Evolutionary conservation across 2,888 invertebrate genomes (phyloP), one percentile per base, ranked within the genome.

Genomic region (Lepidonotus clava): DNA sequence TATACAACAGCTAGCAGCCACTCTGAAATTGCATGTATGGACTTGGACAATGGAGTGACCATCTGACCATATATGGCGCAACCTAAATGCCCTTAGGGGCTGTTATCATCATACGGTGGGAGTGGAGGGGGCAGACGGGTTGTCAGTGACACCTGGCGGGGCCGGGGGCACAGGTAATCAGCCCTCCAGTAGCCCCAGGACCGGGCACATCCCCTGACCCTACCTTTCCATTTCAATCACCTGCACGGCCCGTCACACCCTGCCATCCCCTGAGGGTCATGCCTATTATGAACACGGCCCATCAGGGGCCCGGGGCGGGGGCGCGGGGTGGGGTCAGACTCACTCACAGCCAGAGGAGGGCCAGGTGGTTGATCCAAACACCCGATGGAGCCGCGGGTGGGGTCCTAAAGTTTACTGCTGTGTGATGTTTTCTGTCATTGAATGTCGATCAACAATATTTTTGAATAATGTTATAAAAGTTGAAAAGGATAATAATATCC

Each of bases 151-250:
- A 76, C 76, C 76, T 76, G 76, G 76, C 38, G n/a, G 28, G 11
- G 38, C 76, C 36, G 38, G 40, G 28, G 76, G 76, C 76, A 36
- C 40, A 76, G 40, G 38, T 76, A 76, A 76, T 76, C 76, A 76
- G 28, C 76, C 76, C 38, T 36, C 76, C 21, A 38, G 36, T 36
- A 40, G 18, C 76, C 76, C 24, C 76, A 40, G 76, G 76, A n/a
- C 21, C n/a, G 38, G 38, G 76, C 38, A 36, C 38, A 8, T 14
- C 38, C 38, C 38, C n/a, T 76, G 76, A 76, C 76, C 76, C 76
- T 36, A 76, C 76, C 76, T 24, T 34, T 76, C 76, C 76, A 34
- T 24, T 76, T 38, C 76, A 76, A 76, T 76, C 34, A 76, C 76
- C 76, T 38, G 24, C 21, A 21, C 76, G 14, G 76, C 34, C 76